Conservation (phyloP, 2,113 vertebrate genomes). For the Mystacornis crossleyi region DNA sequence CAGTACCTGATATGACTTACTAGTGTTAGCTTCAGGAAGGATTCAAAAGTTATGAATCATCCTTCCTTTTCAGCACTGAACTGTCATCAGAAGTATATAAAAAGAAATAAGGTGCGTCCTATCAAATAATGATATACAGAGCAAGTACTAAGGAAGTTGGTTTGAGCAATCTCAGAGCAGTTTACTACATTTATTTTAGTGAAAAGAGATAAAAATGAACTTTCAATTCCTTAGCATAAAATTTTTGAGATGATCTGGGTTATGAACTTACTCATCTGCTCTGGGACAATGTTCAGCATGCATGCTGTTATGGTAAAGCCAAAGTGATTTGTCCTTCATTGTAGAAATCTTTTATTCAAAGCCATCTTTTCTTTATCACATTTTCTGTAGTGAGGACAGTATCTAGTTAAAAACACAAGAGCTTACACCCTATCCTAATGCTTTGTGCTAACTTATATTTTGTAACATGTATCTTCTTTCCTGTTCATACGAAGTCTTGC, state of each 20-base stretch:
- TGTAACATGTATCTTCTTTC: neutral
- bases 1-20: neutral
- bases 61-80: neutral
- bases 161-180: neutral
- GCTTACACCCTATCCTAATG: neutral
- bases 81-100: neutral
- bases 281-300: neutral
- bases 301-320: neutral
- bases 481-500: neutral
- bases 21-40: neutral
- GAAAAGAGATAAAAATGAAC: neutral
- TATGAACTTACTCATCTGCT: neutral
- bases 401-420: neutral
- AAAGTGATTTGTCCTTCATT: neutral
- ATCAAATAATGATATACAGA: neutral
- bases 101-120: neutral
- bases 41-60: neutral
- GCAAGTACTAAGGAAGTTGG: neutral
- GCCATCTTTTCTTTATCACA: neutral
- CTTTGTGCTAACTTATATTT: neutral
- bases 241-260: neutral
- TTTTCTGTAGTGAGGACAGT: neutral
- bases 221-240: neutral
- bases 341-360: neutral
- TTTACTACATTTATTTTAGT: neutral